Percentiles rank a stretch among this genome's conserved stretches.
These are phyloP conservation scores for Sinohyriopsis cumingii DNA, from an alignment of 2,888 invertebrate genomes.

Conservation along the genomic window DNA sequence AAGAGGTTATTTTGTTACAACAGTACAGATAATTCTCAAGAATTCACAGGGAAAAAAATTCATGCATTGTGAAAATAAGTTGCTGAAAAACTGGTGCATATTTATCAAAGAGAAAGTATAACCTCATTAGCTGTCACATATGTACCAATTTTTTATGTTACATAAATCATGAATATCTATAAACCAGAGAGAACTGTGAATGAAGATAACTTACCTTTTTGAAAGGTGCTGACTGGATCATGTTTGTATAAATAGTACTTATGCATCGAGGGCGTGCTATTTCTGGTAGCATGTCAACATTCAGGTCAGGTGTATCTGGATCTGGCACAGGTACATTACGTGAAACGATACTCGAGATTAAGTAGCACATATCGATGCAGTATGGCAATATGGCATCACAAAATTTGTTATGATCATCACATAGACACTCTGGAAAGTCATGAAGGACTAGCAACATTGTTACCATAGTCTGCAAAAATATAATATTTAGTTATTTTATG, in stretches of 20 bases:
- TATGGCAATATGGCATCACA: constrained; percentile 99
- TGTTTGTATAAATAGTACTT: constrained; percentile 87
- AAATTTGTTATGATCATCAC: constrained; percentile 99
- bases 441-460: constrained; percentile 96
- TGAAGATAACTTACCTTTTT: no score
- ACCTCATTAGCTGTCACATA: no score
- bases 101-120: no score
- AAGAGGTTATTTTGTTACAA: no score
- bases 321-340: constrained; percentile 98
- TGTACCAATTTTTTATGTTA: no score
- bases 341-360: constrained; percentile 98
- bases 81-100: no score
- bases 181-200: no score
- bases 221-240: no score
- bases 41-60: no score
- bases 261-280: constrained; percentile 81
- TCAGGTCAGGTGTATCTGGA: constrained; percentile 98
- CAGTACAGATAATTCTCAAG: no score
- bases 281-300: constrained; percentile 73
- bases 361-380: constrained; percentile 98
- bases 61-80: no score
- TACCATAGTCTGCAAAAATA: constrained; percentile 78
- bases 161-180: no score
- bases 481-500: not conserved
- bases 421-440: constrained; percentile 99